Conservation (phyloP, 2,113 vertebrate genomes). For the Seriola quinqueradiata region DNA sequence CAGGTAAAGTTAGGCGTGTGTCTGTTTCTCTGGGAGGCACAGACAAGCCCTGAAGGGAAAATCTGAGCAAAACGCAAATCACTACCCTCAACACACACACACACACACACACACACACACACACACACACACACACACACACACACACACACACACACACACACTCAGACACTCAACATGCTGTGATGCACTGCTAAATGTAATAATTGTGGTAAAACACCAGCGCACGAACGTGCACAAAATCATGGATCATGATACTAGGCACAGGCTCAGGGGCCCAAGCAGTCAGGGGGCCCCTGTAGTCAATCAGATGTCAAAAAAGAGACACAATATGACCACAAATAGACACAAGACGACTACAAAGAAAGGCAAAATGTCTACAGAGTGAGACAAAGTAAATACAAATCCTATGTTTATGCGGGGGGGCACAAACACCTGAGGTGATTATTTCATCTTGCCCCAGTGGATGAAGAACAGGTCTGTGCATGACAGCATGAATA, state of each 20-base stretch:
- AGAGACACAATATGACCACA: too few relatives aligned
- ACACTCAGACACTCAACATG: not conserved
- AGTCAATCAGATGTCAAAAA: too few relatives aligned
- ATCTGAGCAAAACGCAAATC: constrained; percentile 59
- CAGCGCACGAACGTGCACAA: too few relatives aligned
- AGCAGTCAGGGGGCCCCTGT: too few relatives aligned
- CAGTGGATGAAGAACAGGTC: not conserved
- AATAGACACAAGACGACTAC: not conserved
- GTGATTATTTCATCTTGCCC: not conserved
- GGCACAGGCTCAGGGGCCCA: too few relatives aligned
- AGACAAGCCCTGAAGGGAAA: constrained; percentile 55
- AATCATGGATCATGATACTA: too few relatives aligned
- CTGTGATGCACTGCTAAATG: too few relatives aligned
- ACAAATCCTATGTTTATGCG: too few relatives aligned
- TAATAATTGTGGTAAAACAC: not conserved
- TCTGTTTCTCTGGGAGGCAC: constrained; percentile 43
- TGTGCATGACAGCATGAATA: not conserved
- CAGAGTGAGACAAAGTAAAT: not conserved
- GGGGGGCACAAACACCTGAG: not conserved
- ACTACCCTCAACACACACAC: not conserved
- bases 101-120: constrained; percentile 37
- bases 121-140: constrained; percentile 8
- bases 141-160: constrained; percentile 28
- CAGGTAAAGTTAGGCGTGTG: constrained; percentile 44
- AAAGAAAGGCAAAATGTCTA: not conserved